Evolutionary conservation across 2,113 vertebrate genomes (phyloP), one percentile per base, ranked within the genome.

Genomic region (Empidonax traillii): DNA sequence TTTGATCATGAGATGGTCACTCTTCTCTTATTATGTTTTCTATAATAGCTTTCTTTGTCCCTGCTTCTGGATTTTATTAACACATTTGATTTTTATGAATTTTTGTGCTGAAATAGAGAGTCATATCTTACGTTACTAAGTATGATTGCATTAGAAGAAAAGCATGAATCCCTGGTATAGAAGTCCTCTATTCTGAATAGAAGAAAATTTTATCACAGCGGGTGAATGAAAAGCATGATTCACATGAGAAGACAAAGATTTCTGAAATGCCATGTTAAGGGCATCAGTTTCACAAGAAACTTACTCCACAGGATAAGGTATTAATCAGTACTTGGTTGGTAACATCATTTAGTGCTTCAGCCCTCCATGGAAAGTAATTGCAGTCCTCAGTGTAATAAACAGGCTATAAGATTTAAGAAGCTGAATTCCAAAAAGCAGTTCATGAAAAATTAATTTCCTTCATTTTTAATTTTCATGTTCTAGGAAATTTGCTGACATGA

Each of bases 371-470:
- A 92, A 95, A 41, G 8, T 51, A 91, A 91, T 62, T 76, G 19
- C 43, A 68, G 51, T 90, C 93, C 75, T 95, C 69, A 58, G 73
- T 90, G 92, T 90, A 97, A 95, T 90, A 93, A 95, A 78, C 79
- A 96, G 47, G 27, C 77, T 95, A 20, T 49, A 90, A 92, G 83
- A 91, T 76, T 96, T 97, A 77, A 90, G 95, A 97, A 93, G 35
- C 58, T 25, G 71, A 94, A 87, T 95, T 96, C 81, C 96, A 91
- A 97, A 96, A 96, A 86, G 23, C 28, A 63, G 31, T 90, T 97
- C 58, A 96, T 96, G 52, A 98, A 98, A 97, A 93, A 96, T 96
- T 96, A 67, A 97, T 95, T 97, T 95, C 73, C 58, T 97, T 96
- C 30, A 85, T 96, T 96, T 96, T 97, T 94, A 93, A 96, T 95